These are phyloP conservation scores for Mamestra configurata DNA, from an alignment of 1,140 invertebrate genomes.

Conservation along the genomic window DNA sequence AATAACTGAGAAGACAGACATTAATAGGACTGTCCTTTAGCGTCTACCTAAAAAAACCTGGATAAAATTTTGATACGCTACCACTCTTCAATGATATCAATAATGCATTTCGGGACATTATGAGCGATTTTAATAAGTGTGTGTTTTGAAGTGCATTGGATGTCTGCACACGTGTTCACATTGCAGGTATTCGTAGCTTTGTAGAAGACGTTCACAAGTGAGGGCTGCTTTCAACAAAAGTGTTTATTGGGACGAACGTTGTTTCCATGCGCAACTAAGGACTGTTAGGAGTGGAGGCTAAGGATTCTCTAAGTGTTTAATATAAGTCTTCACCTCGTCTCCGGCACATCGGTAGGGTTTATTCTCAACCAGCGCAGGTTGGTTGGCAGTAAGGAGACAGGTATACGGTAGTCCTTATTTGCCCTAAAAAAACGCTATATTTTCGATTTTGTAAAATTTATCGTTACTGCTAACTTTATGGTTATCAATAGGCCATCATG, in stretches of 20 bases:
- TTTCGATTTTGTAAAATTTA: conserved; percentile 53
- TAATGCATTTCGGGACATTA: background rate
- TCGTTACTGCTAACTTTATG: background rate
- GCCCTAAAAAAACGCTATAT: conserved; percentile 77
- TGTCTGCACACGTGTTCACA: conserved; percentile 1
- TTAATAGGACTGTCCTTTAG: conserved; percentile 17
- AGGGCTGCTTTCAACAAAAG: conserved; percentile 34
- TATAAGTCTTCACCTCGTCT: conserved; percentile 75
- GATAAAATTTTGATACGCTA: conserved; percentile 20
- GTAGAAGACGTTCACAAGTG: conserved; percentile 3
- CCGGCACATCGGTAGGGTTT: conserved; percentile 62
- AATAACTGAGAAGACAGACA: background rate
- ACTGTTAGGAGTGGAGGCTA: conserved; percentile 57
- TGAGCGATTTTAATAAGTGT: conserved; percentile 20
- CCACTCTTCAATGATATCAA: background rate
- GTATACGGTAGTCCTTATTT: conserved; percentile 81
- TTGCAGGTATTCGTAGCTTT: background rate
- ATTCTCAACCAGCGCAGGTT: conserved; percentile 83
- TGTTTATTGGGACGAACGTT: conserved; percentile 30
- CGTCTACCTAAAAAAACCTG: background rate
- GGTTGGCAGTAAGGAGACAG: conserved; percentile 82
- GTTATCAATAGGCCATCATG: background rate
- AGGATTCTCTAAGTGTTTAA: conserved; percentile 65
- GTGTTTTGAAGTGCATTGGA: conserved; percentile 4
- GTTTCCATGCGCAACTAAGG: conserved; percentile 68